Evolutionary conservation across 2,113 vertebrate genomes (phyloP).

Genomic region (Crotalus horridus): DNA sequence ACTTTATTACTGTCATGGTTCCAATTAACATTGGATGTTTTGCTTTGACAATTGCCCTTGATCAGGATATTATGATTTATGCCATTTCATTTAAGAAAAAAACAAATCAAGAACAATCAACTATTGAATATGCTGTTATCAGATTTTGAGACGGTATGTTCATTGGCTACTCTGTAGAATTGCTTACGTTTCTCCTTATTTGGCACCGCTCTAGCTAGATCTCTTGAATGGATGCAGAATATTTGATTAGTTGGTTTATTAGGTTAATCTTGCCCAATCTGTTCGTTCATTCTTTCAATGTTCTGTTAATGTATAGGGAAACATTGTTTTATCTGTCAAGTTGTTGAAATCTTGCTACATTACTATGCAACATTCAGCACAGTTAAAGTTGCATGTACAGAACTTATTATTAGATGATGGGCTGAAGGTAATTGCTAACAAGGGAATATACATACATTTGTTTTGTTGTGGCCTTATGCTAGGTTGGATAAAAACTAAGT

Average conservation of each 20-base stretch:
- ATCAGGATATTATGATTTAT: constrained; percentile 65
- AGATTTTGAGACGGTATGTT: constrained; percentile 63
- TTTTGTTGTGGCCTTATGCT: not conserved
- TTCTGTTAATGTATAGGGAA: not conserved
- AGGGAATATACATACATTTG: not conserved
- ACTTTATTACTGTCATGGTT: constrained; percentile 36
- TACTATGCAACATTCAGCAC: not conserved
- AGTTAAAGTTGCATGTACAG: not conserved
- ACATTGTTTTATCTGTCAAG: not conserved
- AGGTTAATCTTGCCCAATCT: constrained; percentile 6
- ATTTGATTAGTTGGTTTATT: constrained; percentile 28
- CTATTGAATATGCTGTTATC: constrained; percentile 62
- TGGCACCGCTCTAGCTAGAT: constrained; percentile 38
- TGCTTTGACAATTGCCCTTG: constrained; percentile 41
- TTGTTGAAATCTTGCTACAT: not conserved
- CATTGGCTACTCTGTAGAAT: constrained; percentile 58
- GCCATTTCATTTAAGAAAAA: constrained; percentile 65
- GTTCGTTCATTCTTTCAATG: not conserved
- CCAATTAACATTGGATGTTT: no score
- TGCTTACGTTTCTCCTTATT: constrained; percentile 35
- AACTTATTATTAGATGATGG: not conserved
- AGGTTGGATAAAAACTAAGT: not conserved
- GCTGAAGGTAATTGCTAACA: not conserved
- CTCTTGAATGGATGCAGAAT: constrained; percentile 44
- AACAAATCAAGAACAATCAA: constrained; percentile 61